phyloP scores from a whole-genome alignment of 2,888 invertebrate species.

The Acronicta aceris region DNA sequence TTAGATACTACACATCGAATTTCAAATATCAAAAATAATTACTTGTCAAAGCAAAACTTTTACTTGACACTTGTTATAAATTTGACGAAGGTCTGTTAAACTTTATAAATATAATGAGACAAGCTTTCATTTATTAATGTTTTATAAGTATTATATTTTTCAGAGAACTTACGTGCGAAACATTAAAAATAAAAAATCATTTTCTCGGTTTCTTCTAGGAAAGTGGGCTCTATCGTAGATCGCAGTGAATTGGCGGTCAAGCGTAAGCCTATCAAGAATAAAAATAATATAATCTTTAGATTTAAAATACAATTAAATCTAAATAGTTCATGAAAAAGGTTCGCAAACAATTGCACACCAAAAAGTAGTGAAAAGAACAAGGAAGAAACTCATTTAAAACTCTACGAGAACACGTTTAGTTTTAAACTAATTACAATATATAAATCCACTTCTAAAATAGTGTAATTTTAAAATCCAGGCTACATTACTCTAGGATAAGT shows the following conservation, averaged over 20 bases:
- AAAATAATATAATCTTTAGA: too few relatives aligned
- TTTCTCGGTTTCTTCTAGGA: too few relatives aligned
- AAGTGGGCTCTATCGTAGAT: too few relatives aligned
- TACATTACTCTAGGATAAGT: conserved; percentile 11
- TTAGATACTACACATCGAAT: too few relatives aligned
- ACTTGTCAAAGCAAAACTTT: background rate
- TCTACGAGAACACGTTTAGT: conserved; percentile 9
- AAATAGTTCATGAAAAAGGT: background rate
- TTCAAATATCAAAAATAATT: too few relatives aligned
- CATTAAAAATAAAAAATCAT: too few relatives aligned
- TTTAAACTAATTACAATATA: conserved; percentile 16
- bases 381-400: background rate
- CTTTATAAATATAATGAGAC: conserved; percentile 8
- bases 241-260: too few relatives aligned
- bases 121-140: too few relatives aligned
- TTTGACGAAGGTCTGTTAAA: conserved; percentile 16
- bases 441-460: conserved; percentile 4
- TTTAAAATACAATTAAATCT: too few relatives aligned
- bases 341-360: background rate
- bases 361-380: background rate
- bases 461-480: conserved; percentile 7
- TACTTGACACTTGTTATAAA: background rate
- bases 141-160: too few relatives aligned
- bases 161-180: too few relatives aligned
- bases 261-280: too few relatives aligned